Base-by-base conservation (phyloP, 2,888 invertebrate species). In the Timema podura region DNA sequence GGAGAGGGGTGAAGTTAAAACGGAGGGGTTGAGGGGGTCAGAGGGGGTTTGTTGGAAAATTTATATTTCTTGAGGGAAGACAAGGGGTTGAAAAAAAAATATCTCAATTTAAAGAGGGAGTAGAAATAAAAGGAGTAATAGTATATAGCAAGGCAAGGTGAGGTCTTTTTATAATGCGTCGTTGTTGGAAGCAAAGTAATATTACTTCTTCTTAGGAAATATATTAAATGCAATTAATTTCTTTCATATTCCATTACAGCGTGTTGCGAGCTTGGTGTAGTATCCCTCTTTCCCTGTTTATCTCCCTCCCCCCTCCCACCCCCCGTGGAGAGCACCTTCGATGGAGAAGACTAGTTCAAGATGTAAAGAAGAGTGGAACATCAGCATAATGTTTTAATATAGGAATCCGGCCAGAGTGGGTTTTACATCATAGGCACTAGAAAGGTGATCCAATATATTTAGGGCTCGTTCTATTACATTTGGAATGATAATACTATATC, bases 361-460 rank as follows among this genome's bases (percentile, higher is more conserved):
- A 8, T 30, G 30, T 30, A 30, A 13, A 45, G 61, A 10, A 30
- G 49, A 44, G 49, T 69, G 66, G 64, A 68, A 65, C 67, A 68
- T 71, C 69, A 69, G 68, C 68, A 71, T 71, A 71, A 71, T 71
- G 67, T 67, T 71, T 71, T 71, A 71, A 71, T 71, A 71, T 69
- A 64, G 61, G 30, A 30, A 30, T 30, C 30, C 30, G 30, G 30
- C 30, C 30, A 30, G 30, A 30, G 30, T 30, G 30, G 30, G 30
- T 30, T 30, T 30, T 30, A 30, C 30, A 30, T 30, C 30, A 30
- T 30, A 30, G 30, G 30, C 30, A 30, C 30, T 30, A 30, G 30
- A 30, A 30, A 30, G 30, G 30, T 30, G 30, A 30, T 30, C 30
- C 30, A 30, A 30, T 30, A 30, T 30, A 30, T 30, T 30, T 30